Base-by-base conservation (phyloP, 2,113 vertebrate genomes). In the Misgurnus mizolepis region DNA sequence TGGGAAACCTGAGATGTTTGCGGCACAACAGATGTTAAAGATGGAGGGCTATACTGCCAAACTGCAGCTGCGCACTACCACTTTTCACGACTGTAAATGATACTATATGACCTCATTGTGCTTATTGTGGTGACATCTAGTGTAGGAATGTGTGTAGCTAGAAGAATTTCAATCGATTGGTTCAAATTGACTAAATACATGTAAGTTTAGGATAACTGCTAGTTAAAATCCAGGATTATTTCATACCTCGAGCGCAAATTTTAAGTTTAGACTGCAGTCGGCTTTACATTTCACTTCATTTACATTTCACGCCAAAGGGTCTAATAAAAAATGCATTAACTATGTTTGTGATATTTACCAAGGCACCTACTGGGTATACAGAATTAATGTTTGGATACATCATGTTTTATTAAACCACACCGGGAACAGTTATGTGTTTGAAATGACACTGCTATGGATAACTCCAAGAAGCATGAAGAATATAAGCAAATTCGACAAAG, bases 381-480 rank as follows among this genome's bases (percentile, higher is more conserved):
- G 40, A 74, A 43, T 72, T 18, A 58, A 40, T 72, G 50, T 58
- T 72, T 72, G 41, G 34, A 39, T 41, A 39, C 69, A 72, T 72
- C 50, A 72, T 72, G n/a, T 72, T 72, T 58, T 58, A 72, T 72
- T 58, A 58, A 72, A 72, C 7, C 69, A 72, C 69, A 58, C n/a
- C 14, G 17, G 34, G 8, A 53, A 8, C 39, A 12, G 15, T 18
- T 71, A 70, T n/a, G 50, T 18, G 69, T 10, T 47, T 22, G n/a
- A 18, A 40, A n/a, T 56, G 8, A 39, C 6, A 73, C n/a, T 60
- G 67, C 43, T 7, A 22, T 18, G 12, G 11, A 61, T 72, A 39
- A 56, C 53, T 60, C 18, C 43, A 12, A 73, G 40, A 22, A 62
- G 27, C 15, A 69, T 34, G 27, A 34, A 34, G 3, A 34, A 34